Conservation (phyloP, 1,140 invertebrate genomes). For the Mycetomoellerius zeteki region DNA sequence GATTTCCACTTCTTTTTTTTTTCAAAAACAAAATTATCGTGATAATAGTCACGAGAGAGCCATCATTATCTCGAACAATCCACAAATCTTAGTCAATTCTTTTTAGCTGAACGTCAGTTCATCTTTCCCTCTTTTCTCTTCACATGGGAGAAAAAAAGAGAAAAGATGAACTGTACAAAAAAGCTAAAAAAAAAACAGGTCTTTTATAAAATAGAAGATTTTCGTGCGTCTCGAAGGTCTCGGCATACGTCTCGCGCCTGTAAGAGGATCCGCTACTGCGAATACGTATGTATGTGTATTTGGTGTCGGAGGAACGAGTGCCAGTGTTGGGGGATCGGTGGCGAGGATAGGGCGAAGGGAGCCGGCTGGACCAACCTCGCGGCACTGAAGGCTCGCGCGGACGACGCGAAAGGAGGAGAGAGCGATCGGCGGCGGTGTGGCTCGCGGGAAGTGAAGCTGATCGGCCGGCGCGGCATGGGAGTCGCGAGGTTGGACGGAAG, state of each 20-base stretch:
- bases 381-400: conserved; percentile 58
- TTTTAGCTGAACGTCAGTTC: too few species aligned
- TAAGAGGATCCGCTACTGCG: conserved; percentile 45
- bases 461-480: conserved; percentile 43
- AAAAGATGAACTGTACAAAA: too few species aligned
- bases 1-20: neutral
- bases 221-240: neutral
- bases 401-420: conserved; percentile 73
- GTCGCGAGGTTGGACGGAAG: conserved; percentile 74
- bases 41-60: neutral
- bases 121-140: too few species aligned
- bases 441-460: conserved; percentile 17
- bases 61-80: neutral
- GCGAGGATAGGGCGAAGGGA: conserved; percentile 55
- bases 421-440: conserved; percentile 67
- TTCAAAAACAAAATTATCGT: neutral
- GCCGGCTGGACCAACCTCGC: conserved; percentile 50
- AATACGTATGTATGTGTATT: conserved; percentile 2
- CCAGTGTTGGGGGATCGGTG: conserved; percentile 46
- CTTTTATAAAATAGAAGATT: neutral
- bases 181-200: too few species aligned
- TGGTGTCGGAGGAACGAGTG: conserved; percentile 14
- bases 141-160: too few species aligned
- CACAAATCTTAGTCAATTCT: neutral
- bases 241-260: neutral